Conservation (phyloP, 2,888 invertebrate species). For the Miltochrista miniata region DNA sequence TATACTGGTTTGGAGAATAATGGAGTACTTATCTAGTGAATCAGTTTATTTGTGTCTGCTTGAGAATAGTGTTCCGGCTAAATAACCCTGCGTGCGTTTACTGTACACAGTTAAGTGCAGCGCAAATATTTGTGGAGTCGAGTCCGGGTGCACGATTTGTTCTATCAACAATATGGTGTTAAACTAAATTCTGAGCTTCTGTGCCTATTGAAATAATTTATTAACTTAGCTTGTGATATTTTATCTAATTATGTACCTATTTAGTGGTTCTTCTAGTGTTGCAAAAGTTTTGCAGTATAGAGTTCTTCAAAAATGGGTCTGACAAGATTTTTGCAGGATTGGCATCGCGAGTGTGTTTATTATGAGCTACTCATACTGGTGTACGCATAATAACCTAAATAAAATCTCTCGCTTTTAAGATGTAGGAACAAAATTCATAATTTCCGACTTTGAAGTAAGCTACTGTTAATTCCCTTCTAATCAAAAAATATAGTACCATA, state of each 20-base stretch:
- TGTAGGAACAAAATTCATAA: no score
- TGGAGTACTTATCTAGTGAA: slow-evolving; percentile 4
- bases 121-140: slow-evolving; percentile 44
- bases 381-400: no score
- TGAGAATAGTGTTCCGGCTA: slow-evolving; percentile 13
- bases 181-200: neutral
- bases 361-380: no score
- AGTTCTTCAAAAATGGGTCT: no score
- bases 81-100: slow-evolving; percentile 25
- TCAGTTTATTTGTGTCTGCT: slow-evolving; percentile 9
- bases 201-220: neutral
- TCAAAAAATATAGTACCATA: slow-evolving; percentile 58
- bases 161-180: slow-evolving; percentile 15
- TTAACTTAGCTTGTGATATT: neutral
- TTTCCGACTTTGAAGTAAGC: slow-evolving; percentile 33
- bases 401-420: no score
- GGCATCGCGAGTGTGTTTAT: no score
- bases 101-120: slow-evolving; percentile 38
- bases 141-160: slow-evolving; percentile 24
- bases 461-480: slow-evolving; percentile 44
- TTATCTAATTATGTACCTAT: no score
- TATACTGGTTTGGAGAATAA: slow-evolving; percentile 11
- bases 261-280: no score
- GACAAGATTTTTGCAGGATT: no score
- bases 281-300: no score